Evolutionary conservation across 2,888 invertebrate genomes (phyloP), one percentile per base, ranked within the genome.

Genomic region (Odontocolon sp.): DNA sequence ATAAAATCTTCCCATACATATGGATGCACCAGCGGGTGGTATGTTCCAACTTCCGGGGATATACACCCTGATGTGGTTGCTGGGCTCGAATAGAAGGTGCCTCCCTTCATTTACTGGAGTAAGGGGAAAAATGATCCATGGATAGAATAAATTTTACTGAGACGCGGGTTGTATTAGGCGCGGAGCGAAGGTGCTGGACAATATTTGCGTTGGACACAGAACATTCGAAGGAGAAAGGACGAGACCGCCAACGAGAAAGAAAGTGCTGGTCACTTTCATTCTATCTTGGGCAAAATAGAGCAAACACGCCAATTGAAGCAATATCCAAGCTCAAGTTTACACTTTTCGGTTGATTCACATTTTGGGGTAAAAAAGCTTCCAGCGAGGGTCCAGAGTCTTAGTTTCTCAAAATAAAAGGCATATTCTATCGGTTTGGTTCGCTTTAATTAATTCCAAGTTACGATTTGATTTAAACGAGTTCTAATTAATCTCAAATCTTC

Each of bases 1-100:
- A 80, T 79, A 76, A 82, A 80, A 71, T 72, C 38, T 16, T 26
- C 14, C 14, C 71, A 80, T 80, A 74, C 79, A 82, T 79, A 80
- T 80, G 76, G 56, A 81, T 80, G 73, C 38, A 33, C 45, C 16
- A 31, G 45, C 61, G 21, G 47, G 61, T 63, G 11, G 45, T 45
- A 14, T 11, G 33, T 31, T 33, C 11, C 11, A 66, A 66, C 23
- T 72, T 72, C 42, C 31, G 31, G 23, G 31, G 23, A 38, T 40
- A 40, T 6, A 36, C 38, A 47, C 31, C 45, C 8, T 4, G 38
- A 50, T 23, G 50, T 31, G 38, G 47, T 61, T 57, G 64, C 26
- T 28, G 40, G 14, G 61, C 31, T 26, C 14, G 52, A 45, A 33
- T 47, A 47, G 16, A 54, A 63, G 28, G 33, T 50, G 56, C 45